These are phyloP conservation scores for Trachelipus rathkii DNA, from an alignment of 1,140 invertebrate genomes.

Conservation along the genomic window DNA sequence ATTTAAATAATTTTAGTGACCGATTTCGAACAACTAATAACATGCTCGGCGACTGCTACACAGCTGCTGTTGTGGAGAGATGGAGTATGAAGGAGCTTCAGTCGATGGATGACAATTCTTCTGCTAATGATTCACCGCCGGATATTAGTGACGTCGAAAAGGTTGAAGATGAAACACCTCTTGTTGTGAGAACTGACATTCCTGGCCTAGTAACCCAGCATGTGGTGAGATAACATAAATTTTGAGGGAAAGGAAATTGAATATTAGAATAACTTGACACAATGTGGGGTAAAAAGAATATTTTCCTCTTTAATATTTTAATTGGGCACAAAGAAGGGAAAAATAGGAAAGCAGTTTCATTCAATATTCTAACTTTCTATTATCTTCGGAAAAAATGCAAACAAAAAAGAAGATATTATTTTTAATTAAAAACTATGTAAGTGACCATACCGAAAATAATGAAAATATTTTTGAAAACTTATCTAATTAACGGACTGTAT, in stretches of 20 bases:
- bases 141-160: neutral
- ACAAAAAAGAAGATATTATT: neutral
- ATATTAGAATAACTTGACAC: neutral
- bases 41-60: conserved; percentile 81
- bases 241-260: no score
- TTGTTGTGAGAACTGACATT: conserved; percentile 1
- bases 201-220: neutral
- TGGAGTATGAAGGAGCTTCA: conserved; percentile 74
- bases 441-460: neutral
- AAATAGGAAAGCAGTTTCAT: no score
- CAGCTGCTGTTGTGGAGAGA: conserved; percentile 76
- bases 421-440: neutral
- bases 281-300: neutral
- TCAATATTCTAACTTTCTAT: neutral
- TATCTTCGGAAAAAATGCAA: neutral
- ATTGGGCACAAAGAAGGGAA: no score
- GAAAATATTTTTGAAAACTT: no score
- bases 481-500: no score
- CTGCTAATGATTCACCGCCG: neutral
- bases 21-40: conserved; percentile 82
- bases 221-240: neutral
- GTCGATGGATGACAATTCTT: conserved; percentile 53
- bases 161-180: conserved; percentile 2
- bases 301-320: neutral
- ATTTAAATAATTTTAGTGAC: conserved; percentile 56